Evolutionary conservation across 2,113 vertebrate species (phyloP).

Genomic region (Scalopus aquaticus): DNA sequence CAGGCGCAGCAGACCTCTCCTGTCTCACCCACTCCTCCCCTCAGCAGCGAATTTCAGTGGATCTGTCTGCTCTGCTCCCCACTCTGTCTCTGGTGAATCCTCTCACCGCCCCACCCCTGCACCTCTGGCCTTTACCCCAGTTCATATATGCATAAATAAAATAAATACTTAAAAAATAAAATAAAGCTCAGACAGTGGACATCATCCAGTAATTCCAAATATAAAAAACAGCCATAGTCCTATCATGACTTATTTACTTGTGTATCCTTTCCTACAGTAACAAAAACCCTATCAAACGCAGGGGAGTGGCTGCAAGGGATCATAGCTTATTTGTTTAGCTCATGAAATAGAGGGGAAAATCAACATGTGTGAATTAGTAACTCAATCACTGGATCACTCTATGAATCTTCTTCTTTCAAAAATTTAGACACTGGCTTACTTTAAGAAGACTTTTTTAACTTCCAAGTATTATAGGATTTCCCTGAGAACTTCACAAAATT

Average conservation of each 20-base stretch:
- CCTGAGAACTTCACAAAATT: background rate
- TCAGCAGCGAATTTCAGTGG: too few species aligned
- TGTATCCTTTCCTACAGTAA: background rate
- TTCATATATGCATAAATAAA: too few species aligned
- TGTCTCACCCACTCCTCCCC: too few species aligned
- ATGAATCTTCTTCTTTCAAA: background rate
- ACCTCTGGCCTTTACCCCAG: too few species aligned
- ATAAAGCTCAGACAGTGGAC: too few species aligned
- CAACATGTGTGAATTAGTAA: background rate
- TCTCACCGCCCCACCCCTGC: too few species aligned
- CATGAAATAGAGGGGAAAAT: background rate
- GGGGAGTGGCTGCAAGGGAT: rapidly evolving
- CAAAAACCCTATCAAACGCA: background rate
- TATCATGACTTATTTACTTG: background rate
- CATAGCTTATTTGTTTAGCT: background rate
- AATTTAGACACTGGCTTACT: background rate
- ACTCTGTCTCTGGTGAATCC: too few species aligned
- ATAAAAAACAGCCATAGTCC: background rate
- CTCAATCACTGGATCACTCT: background rate
- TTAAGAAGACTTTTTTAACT: background rate
- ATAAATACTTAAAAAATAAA: too few species aligned
- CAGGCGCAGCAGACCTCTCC: too few species aligned
- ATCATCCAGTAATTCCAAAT: background rate
- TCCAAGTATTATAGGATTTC: background rate
- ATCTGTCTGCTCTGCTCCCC: too few species aligned